A percentile compares a stretch with the other conserved stretches of the same genome.
phyloP scores from a whole-genome alignment of 1,140 invertebrate genomes.

The Pantala flavescens region DNA sequence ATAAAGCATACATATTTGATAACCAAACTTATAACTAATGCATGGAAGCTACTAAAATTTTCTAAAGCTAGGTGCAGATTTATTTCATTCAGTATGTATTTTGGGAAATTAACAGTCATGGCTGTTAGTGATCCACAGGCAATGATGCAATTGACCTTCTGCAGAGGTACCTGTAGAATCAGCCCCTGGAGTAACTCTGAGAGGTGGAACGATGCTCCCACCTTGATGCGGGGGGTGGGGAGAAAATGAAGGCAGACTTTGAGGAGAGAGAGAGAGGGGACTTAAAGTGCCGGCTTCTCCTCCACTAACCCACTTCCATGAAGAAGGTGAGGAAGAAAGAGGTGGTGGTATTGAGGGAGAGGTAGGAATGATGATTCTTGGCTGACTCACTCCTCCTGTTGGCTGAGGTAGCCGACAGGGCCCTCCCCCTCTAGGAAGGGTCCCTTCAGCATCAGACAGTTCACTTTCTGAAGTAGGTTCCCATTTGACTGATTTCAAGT shows the following conservation, averaged over 20 bases:
- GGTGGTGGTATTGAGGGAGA: conserved; percentile 27
- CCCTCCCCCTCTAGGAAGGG: background rate
- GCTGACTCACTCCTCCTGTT: background rate
- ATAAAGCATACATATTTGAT: no score
- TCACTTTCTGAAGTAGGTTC: conserved; percentile 53
- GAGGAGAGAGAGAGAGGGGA: conserved; percentile 45
- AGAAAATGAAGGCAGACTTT: conserved; percentile 43
- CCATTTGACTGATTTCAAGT: conserved; percentile 47
- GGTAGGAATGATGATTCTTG: background rate
- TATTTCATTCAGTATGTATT: background rate
- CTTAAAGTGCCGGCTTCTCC: conserved; percentile 42
- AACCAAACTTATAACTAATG: background rate
- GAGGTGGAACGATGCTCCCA: conserved; percentile 10
- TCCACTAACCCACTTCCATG: background rate
- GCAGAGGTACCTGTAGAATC: conserved; percentile 14
- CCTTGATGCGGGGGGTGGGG: background rate
- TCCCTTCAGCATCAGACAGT: conserved; percentile 43
- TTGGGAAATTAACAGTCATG: background rate
- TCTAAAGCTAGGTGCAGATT: background rate
- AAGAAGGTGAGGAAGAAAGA: background rate
- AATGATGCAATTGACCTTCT: background rate
- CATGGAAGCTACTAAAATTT: background rate
- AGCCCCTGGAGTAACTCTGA: conserved; percentile 1
- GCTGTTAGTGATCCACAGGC: background rate
- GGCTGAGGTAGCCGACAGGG: background rate